Base-by-base conservation (phyloP, 1,140 invertebrate species). In the Zaprionus inermis region DNA sequence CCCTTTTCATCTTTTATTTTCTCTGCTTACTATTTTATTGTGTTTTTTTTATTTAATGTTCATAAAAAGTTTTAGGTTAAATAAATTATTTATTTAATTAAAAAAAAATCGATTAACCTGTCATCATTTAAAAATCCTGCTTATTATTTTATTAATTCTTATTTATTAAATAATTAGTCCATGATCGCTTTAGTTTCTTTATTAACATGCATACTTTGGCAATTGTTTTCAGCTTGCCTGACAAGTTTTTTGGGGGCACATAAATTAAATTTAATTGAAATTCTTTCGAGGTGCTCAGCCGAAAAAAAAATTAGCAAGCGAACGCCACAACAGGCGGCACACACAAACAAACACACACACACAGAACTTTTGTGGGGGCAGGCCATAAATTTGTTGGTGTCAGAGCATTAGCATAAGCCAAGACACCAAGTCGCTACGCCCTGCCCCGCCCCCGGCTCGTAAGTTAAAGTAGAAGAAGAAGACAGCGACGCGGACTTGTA, bases 211-310 rank as follows among this genome's bases (percentile, higher is more conserved):
- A 5, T 28, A 18, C 18, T 44, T 18, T 20, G 14, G 38, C 24
- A 44, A 6, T 20, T 22, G 14, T 52, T 46, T 38, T 38, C 5
- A 7, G 9, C 2, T 6, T 65, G 36, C 52, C 34, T 81, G 80
- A 79, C 73, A 88, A 69, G 46, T 76, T 76, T 76, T 88, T 88
- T 68, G 34, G 70, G 72, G 75, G 54, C 66, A 65, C 86, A 90
- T 90, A 90, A 90, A 90, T 90, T 81, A 80, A 83, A 68, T 78
- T 90, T 90, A 90, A 90, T 90, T 90, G 86, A 90, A 90, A 90
- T 90, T 90, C 86, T 90, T 90, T 78, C 52, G 64, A 64, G 70
- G 51, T 49, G 55, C 54, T 28, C 38, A 44, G 44, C 57, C 38
- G 2, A 10, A n/a, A 61, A 76, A 72, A 90, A 90, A 82, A 75